A percentile compares a stretch with the other conserved stretches of the same genome.
These are phyloP conservation scores for Brenthis daphne DNA, from an alignment of 2,888 invertebrate species.

Conservation along the genomic window DNA sequence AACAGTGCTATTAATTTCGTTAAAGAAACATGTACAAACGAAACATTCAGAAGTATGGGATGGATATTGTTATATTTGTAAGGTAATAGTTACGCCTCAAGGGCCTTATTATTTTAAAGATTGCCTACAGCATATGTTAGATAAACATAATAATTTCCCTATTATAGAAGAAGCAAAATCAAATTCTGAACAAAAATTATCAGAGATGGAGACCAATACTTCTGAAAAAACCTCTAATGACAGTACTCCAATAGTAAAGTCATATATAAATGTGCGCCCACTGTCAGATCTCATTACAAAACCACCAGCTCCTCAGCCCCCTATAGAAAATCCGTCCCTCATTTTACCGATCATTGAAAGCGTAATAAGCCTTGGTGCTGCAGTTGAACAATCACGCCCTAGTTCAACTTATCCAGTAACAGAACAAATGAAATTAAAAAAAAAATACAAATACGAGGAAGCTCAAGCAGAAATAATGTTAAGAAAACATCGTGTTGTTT, in stretches of 20 bases:
- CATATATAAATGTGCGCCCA: constrained; percentile 67
- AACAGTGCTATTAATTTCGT: constrained; percentile 67
- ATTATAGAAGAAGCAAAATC: constrained; percentile 50
- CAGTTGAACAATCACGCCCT: constrained; percentile 40
- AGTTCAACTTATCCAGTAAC: constrained; percentile 45
- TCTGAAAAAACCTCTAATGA: not conserved
- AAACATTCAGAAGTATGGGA: constrained; percentile 78
- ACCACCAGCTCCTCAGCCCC: constrained; percentile 10
- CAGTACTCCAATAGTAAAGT: constrained; percentile 9
- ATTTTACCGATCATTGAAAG: constrained; percentile 74
- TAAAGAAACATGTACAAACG: constrained; percentile 70
- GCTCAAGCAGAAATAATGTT: constrained; percentile 61
- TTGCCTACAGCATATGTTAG: constrained; percentile 69
- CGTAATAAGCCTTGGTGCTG: constrained; percentile 76
- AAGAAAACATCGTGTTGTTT: constrained; percentile 65
- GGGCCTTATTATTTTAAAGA: constrained; percentile 63
- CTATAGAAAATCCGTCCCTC: constrained; percentile 36
- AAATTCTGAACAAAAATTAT: constrained; percentile 26
- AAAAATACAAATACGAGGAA: constrained; percentile 59
- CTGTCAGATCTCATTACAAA: constrained; percentile 63
- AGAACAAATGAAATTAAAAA: constrained; percentile 38
- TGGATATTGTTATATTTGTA: constrained; percentile 80
- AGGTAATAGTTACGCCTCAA: constrained; percentile 69
- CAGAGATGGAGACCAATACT: constrained; percentile 32
- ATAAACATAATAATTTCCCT: constrained; percentile 71